A percentile compares a stretch with the other conserved stretches of the same genome.
These are phyloP conservation scores for Tretioscincus oriximinensis DNA, from an alignment of 2,113 vertebrate species.

Conservation along the genomic window DNA sequence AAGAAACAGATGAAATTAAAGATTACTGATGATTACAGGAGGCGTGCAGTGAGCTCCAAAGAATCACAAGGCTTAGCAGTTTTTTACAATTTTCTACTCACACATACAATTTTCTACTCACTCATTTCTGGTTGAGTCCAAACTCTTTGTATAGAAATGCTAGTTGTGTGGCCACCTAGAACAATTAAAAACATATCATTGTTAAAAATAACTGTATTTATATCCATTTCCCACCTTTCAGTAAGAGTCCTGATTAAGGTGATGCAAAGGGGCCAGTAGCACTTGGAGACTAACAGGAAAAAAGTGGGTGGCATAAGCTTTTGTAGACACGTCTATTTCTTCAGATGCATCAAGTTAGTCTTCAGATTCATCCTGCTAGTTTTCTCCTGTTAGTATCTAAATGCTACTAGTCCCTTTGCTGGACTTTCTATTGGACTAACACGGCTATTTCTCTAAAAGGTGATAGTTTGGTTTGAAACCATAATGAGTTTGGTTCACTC, in stretches of 20 bases:
- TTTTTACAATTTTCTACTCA: neutral
- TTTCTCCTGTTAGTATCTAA: too few species aligned
- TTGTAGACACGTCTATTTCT: too few species aligned
- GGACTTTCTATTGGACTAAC: too few species aligned
- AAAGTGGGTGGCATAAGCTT: too few species aligned
- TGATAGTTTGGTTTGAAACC: too few species aligned
- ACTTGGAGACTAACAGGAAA: too few species aligned
- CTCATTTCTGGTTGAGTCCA: slow-evolving; percentile 58
- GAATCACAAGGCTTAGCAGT: neutral
- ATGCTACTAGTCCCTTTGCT: too few species aligned
- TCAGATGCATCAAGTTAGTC: too few species aligned
- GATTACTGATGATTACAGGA: slow-evolving; percentile 10
- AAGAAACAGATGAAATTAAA: neutral
- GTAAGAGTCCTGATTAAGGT: neutral
- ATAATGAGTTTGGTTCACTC: too few species aligned
- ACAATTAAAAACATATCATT: slow-evolving; percentile 34
- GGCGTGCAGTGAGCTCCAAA: neutral
- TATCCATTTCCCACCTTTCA: slow-evolving; percentile 4
- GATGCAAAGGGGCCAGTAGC: too few species aligned
- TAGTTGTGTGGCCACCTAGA: slow-evolving; percentile 84
- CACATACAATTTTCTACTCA: neutral
- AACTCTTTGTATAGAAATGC: slow-evolving; percentile 88
- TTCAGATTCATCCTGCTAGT: too few species aligned
- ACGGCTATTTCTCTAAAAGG: too few species aligned
- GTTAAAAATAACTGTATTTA: slow-evolving; percentile 14